Percentiles rank a stretch among this genome's conserved stretches.
phyloP scores from a whole-genome alignment of 2,888 invertebrate genomes.

The Caenorhabditis macrosperma region DNA sequence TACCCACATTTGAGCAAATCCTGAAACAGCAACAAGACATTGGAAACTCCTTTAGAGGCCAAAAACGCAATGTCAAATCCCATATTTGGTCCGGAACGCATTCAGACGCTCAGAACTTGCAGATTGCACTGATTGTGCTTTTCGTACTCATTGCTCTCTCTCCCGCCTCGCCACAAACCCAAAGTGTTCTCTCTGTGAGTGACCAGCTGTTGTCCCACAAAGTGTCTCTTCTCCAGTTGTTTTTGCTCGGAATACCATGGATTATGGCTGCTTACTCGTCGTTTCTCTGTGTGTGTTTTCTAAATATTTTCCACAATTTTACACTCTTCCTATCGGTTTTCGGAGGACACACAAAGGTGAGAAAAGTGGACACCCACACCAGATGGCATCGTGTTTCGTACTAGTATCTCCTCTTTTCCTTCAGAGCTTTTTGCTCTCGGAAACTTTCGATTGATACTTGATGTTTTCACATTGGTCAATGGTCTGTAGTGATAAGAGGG shows the following conservation, averaged over 20 bases:
- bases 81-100: too few species aligned
- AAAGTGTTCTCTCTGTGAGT: too few species aligned
- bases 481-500: too few species aligned
- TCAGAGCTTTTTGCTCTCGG: slow-evolving; percentile 7
- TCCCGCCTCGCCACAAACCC: too few species aligned
- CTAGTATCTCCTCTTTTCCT: slow-evolving; percentile 28
- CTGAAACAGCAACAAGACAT: too few species aligned
- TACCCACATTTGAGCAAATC: too few species aligned
- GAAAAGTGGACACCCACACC: slow-evolving; percentile 24
- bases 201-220: not conserved
- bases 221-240: not conserved
- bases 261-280: not conserved
- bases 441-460: not conserved
- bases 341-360: slow-evolving; percentile 22
- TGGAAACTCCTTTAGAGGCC: too few species aligned
- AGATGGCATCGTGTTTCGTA: slow-evolving; percentile 44
- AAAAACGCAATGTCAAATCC: too few species aligned
- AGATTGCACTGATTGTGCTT: too few species aligned
- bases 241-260: not conserved
- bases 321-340: slow-evolving; percentile 11
- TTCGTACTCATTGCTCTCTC: too few species aligned
- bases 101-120: too few species aligned
- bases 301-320: slow-evolving; percentile 5
- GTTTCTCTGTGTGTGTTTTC: not conserved
- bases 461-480: too few species aligned